These are phyloP conservation scores for Dryococelus australis DNA, from an alignment of 2,888 invertebrate genomes.

Conservation along the genomic window DNA sequence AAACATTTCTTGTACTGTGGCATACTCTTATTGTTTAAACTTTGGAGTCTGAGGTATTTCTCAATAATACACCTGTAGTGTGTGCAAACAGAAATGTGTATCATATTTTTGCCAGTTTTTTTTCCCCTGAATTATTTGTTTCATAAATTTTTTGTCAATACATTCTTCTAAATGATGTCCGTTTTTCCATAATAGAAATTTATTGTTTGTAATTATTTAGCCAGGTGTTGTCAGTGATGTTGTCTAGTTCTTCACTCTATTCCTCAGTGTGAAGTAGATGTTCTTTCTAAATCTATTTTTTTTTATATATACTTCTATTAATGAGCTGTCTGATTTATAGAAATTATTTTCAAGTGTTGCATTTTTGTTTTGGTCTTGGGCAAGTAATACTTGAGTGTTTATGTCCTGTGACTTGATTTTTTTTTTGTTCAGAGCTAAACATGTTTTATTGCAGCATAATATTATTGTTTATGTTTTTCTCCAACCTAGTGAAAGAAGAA, in stretches of 20 bases:
- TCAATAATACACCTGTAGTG: too few relatives aligned
- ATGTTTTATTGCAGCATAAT: constrained; percentile 20
- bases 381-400: constrained; percentile 16
- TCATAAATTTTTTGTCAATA: too few relatives aligned
- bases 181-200: too few relatives aligned
- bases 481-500: constrained; percentile 38
- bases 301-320: not conserved
- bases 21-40: too few relatives aligned
- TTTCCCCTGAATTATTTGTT: too few relatives aligned
- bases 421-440: not conserved
- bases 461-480: constrained; percentile 35
- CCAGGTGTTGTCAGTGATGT: not conserved
- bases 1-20: too few relatives aligned
- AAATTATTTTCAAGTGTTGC: constrained; percentile 16
- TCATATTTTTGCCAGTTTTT: too few relatives aligned
- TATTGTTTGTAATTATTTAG: not conserved
- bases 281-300: not conserved
- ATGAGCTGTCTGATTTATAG: not conserved
- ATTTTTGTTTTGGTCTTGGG: constrained; percentile 12
- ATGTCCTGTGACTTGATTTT: constrained; percentile 7
- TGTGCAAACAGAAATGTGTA: too few relatives aligned
- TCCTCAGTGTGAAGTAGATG: not conserved
- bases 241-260: not conserved
- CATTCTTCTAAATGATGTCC: too few relatives aligned
- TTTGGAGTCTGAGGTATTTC: too few relatives aligned